Evolutionary conservation across 2,113 vertebrate genomes (phyloP), one percentile per base, ranked within the genome.

Genomic region (Hiodon alosoides): DNA sequence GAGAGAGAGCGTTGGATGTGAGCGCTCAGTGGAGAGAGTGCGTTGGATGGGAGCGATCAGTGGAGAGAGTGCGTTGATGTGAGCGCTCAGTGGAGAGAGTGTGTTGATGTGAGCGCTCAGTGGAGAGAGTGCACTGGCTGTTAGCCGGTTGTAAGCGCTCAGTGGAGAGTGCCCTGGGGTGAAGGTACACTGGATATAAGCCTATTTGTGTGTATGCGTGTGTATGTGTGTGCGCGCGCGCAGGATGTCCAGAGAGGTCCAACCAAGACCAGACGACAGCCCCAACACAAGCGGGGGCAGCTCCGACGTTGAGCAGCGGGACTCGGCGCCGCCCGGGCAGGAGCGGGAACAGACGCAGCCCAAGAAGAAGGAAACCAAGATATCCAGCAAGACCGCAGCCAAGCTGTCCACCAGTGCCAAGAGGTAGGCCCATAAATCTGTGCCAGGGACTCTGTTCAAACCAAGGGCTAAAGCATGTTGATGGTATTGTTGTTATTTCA

Each of bases 371-470:
- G 96, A 97, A 79, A 94, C 94, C 64, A 98, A 97, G 85, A 96
- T 98, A 87, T 96, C 95, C 82, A 96, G 95, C 90, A 98, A 97
- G 90, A 98, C 95, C 0, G 95, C 95, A 53, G 95, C 95, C 87
- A 98, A 98, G 85, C 87, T 98, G 82, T 98, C 96, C 78, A 98
- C 96, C 85, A 98, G 96, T 82, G 95, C 95, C 87, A 98, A 98
- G 91, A 95, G 96, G 96, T 98, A 83, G 57, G 75, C 10, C 55
- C 8, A 8, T 52, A 50, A 4, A 3, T 9, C 1, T 3, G 51
- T 31, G 47, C 3, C 57, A n/a, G 11, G 62, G 7, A 52, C 17
- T 59, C 47, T 16, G 65, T 50, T 69, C 55, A 60, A 46, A 3
- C 46, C 16, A 13, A 69, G 16, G 16, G 67, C 50, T 51, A 69